phyloP scores from a whole-genome alignment of 2,797 vertebrate species.

The Poecilia gillii region DNA sequence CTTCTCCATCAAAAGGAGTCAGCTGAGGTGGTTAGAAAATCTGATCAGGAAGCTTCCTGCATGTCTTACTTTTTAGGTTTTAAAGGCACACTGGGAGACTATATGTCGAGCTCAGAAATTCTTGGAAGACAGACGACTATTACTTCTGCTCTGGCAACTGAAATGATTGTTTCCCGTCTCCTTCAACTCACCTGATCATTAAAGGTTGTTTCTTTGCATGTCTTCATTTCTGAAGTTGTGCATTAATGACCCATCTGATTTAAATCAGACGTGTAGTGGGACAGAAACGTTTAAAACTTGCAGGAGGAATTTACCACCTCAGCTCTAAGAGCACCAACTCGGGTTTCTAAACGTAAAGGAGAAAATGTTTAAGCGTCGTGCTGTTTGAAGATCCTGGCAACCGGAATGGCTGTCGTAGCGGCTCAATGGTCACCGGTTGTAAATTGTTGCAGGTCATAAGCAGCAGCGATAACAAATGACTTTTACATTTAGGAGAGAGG shows the following conservation, averaged over 20 bases:
- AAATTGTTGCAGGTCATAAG: slow-evolving; percentile 19
- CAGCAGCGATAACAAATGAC: neutral
- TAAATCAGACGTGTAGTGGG: neutral
- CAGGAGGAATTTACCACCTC: neutral
- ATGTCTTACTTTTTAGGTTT: neutral
- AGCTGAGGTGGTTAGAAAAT: neutral
- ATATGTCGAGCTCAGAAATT: neutral
- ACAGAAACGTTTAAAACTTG: neutral
- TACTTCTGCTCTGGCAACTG: neutral
- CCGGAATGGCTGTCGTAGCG: neutral
- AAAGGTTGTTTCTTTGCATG: neutral
- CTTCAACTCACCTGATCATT: neutral
- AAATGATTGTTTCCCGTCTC: neutral
- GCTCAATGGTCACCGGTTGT: slow-evolving; percentile 14
- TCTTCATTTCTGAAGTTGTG: neutral
- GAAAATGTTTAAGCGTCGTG: neutral
- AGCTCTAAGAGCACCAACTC: neutral
- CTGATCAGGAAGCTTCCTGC: neutral
- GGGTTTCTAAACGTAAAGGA: neutral
- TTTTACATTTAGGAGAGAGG: neutral
- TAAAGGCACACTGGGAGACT: neutral
- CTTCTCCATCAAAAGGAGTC: neutral
- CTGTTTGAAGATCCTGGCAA: neutral
- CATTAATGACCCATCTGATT: neutral
- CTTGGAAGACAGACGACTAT: neutral